Percentiles rank a stretch among this genome's conserved stretches.
Evolutionary conservation across 2,113 vertebrate species (phyloP).

Genomic region (Miniopterus natalensis): DNA sequence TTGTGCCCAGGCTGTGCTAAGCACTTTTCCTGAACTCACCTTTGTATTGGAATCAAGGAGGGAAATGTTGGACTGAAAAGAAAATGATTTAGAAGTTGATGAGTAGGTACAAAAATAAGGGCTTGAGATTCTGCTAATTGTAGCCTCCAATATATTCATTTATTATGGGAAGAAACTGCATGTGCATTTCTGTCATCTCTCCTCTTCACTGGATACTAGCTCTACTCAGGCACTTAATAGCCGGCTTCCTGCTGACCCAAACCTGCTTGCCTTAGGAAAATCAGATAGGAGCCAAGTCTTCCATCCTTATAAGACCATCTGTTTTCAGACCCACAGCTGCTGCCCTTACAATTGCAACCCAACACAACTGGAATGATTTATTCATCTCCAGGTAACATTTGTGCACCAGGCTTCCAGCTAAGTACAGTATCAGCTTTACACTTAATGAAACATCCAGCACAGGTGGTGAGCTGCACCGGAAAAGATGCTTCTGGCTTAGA

Average conservation of each 20-base stretch:
- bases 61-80: slow-evolving; percentile 43
- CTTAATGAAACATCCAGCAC: slow-evolving; percentile 74
- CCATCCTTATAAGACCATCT: slow-evolving; percentile 75
- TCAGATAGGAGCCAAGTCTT: slow-evolving; percentile 58
- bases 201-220: slow-evolving; percentile 58
- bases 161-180: slow-evolving; percentile 62
- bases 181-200: slow-evolving; percentile 68
- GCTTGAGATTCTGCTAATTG: slow-evolving; percentile 67
- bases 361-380: slow-evolving; percentile 80
- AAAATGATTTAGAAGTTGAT: slow-evolving; percentile 70
- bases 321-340: slow-evolving; percentile 77
- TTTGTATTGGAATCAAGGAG: slow-evolving; percentile 69
- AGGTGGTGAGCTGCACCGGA: slow-evolving; percentile 63
- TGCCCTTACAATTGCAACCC: slow-evolving; percentile 70
- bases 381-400: slow-evolving; percentile 72
- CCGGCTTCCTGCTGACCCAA: slow-evolving; percentile 70
- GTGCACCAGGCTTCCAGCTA: slow-evolving; percentile 59
- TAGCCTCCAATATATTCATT: slow-evolving; percentile 61
- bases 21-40: slow-evolving; percentile 18
- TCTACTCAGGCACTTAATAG: slow-evolving; percentile 11
- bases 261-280: slow-evolving; percentile 77
- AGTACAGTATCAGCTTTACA: slow-evolving; percentile 75
- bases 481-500: slow-evolving; percentile 65
- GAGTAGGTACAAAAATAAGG: slow-evolving; percentile 72
- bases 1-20: slow-evolving; percentile 35